Percentiles rank a stretch among this genome's conserved stretches.
These are phyloP conservation scores for Amiota minor DNA, from an alignment of 2,888 invertebrate genomes.

Conservation along the genomic window DNA sequence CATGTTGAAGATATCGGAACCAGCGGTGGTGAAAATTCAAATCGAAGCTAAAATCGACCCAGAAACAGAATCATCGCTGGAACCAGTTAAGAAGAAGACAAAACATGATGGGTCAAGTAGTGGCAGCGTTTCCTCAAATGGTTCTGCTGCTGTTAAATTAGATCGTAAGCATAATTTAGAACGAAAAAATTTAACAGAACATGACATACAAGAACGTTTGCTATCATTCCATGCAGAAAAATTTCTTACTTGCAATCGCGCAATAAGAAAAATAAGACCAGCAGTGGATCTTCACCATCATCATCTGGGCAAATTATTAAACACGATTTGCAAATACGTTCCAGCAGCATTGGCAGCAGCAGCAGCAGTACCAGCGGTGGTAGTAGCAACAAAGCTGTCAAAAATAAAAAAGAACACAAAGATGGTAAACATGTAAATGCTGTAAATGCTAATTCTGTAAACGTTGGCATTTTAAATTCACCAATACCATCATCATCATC, in stretches of 20 bases:
- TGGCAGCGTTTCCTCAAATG: slow-evolving; percentile 20
- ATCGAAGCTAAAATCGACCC: not conserved
- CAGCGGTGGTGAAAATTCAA: slow-evolving; percentile 27
- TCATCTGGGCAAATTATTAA: no score
- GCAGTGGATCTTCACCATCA: not conserved
- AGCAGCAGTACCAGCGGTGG: slow-evolving; percentile 32
- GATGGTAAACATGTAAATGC: not conserved
- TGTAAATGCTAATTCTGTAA: not conserved
- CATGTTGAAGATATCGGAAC: slow-evolving; percentile 11
- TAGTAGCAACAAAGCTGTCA: slow-evolving; percentile 29
- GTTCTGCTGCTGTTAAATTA: slow-evolving; percentile 7
- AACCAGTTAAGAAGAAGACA: slow-evolving; percentile 58
- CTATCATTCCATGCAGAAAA: slow-evolving; percentile 79
- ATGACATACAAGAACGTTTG: slow-evolving; percentile 78
- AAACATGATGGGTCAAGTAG: slow-evolving; percentile 48
- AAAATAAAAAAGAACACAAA: no score
- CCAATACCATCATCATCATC: not conserved
- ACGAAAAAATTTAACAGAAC: slow-evolving; percentile 72
- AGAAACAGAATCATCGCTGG: slow-evolving; percentile 38
- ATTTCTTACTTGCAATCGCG: slow-evolving; percentile 78
- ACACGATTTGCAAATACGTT: slow-evolving; percentile 20
- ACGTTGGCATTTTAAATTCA: not conserved
- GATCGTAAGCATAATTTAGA: not conserved
- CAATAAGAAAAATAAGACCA: slow-evolving; percentile 74
- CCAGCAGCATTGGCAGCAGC: slow-evolving; percentile 32